Conservation (phyloP, 2,113 vertebrate species). For the Aviceda subcristata region DNA sequence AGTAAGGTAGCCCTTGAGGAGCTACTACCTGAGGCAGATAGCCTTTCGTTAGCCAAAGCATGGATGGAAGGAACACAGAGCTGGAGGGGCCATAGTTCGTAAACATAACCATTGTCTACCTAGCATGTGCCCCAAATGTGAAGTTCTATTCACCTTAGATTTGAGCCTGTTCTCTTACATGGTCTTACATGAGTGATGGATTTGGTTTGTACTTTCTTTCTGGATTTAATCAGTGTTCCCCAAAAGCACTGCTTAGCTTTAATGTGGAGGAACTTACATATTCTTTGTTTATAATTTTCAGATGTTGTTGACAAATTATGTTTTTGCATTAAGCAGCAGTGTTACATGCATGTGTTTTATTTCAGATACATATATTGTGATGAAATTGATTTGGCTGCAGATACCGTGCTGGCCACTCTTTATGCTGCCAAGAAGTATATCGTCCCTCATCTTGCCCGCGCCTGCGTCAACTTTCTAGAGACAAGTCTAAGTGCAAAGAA, state of each 20-base stretch:
- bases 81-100: neutral
- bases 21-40: neutral
- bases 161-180: neutral
- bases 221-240: neutral
- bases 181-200: neutral
- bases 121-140: neutral
- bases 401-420: constrained; percentile 93
- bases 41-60: neutral
- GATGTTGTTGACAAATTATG: neutral
- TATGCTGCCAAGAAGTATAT: constrained; percentile 99
- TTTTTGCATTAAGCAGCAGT: neutral
- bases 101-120: neutral
- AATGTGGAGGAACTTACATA: neutral
- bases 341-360: constrained; percentile 31
- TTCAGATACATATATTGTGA: constrained; percentile 97
- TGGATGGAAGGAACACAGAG: neutral
- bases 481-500: constrained; percentile 97
- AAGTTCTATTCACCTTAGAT: neutral
- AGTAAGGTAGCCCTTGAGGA: neutral
- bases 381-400: constrained; percentile 94
- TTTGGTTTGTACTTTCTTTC: neutral
- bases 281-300: neutral
- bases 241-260: neutral
- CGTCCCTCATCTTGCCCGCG: constrained; percentile 93
- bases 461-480: constrained; percentile 97